phyloP scores from a whole-genome alignment of 2,113 vertebrate genomes.

The Hypomesus transpacificus region DNA sequence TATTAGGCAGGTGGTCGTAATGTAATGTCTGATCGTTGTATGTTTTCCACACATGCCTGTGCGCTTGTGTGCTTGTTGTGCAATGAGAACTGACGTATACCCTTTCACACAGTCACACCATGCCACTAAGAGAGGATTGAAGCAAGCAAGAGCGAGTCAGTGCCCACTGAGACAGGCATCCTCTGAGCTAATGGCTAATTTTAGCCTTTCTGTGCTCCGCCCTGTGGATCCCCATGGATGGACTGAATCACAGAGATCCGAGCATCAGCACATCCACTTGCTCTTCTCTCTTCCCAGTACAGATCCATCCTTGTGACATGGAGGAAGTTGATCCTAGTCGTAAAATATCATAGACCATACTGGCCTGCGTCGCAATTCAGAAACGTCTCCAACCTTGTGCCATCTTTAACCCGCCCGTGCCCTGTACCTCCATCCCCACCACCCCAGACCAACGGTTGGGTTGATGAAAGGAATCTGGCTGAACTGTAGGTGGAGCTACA shows the following conservation, averaged over 20 bases:
- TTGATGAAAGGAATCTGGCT: no score
- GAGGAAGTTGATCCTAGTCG: neutral
- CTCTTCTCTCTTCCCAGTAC: slow-evolving; percentile 49
- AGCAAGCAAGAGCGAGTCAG: slow-evolving; percentile 40
- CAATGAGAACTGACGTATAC: neutral
- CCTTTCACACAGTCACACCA: neutral
- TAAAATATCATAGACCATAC: neutral
- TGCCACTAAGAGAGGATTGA: slow-evolving; percentile 23
- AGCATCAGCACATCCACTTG: slow-evolving; percentile 53
- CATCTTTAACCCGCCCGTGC: no score
- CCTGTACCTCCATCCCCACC: no score
- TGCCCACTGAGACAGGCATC: slow-evolving; percentile 56
- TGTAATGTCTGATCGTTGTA: no score
- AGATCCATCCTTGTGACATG: slow-evolving; percentile 51
- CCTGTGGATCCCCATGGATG: slow-evolving; percentile 57
- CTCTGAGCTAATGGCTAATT: slow-evolving; percentile 69
- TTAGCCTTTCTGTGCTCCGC: slow-evolving; percentile 66
- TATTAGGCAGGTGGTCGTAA: no score
- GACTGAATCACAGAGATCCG: slow-evolving; percentile 57
- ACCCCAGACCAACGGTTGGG: no score
- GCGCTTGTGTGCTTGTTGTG: slow-evolving; percentile 4
- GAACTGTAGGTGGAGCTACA: no score
- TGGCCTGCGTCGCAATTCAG: no score
- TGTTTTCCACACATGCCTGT: neutral
- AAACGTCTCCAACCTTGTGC: no score